Evolutionary conservation across 2,797 vertebrate genomes (phyloP).

Genomic region (Acanthurus lineatus): DNA sequence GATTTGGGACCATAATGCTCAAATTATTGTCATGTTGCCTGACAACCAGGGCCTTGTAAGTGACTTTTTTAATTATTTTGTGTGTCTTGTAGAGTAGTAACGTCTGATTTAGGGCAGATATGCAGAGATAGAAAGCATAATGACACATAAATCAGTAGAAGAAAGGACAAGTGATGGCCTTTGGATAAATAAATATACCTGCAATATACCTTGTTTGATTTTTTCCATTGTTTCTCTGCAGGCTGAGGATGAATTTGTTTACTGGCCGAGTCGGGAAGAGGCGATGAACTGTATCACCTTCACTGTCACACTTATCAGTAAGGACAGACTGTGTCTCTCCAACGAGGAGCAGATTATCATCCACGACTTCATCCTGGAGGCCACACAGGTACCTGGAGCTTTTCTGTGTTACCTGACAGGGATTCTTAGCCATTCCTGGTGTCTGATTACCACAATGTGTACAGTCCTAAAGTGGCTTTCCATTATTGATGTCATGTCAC

Average conservation of each 20-base stretch:
- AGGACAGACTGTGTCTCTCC: slow-evolving; percentile 94
- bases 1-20: slow-evolving; percentile 98
- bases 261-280: slow-evolving; percentile 96
- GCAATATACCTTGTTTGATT: neutral
- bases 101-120: neutral
- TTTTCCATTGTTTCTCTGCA: slow-evolving; percentile 55
- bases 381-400: slow-evolving; percentile 87
- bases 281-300: slow-evolving; percentile 97
- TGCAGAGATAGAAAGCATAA: neutral
- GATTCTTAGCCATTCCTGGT: too few relatives aligned
- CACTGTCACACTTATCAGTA: slow-evolving; percentile 95
- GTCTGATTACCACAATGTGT: too few relatives aligned
- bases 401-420: too few relatives aligned
- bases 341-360: slow-evolving; percentile 96
- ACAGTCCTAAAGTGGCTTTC: neutral
- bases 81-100: too few relatives aligned
- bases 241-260: slow-evolving; percentile 96
- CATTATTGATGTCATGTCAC: neutral
- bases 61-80: slow-evolving; percentile 10
- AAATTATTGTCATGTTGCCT: slow-evolving; percentile 96
- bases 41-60: slow-evolving; percentile 93
- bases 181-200: neutral
- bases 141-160: slow-evolving; percentile 2
- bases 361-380: slow-evolving; percentile 96
- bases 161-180: neutral